Evolutionary conservation across 2,113 vertebrate species (phyloP), one percentile per base, ranked within the genome.

Genomic region (Poicephalus gulielmi): DNA sequence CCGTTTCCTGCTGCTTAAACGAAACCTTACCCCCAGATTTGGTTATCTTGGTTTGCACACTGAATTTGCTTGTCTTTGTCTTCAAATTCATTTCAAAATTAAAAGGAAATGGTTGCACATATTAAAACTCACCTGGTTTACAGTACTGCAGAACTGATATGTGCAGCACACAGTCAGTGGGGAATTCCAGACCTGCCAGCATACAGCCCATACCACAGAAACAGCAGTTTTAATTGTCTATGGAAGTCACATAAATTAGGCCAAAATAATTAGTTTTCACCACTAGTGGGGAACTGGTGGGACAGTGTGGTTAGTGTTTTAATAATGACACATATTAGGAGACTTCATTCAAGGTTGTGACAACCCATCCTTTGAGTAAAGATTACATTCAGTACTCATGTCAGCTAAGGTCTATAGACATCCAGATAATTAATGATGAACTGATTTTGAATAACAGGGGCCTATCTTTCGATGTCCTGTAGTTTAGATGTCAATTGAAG

Each of bases 121-220:
- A 18, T 59, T 62, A 76, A 70, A 86, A 46, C 67, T 74, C 90
- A 95, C 82, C 87, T 88, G 82, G 13, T 86, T 95, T 85, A 76
- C 86, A 63, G 35, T 43, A 59, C 44, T 43, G 37, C 47, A 69
- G 19, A 52, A 62, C 68, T 76, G 52, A 91, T 39, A 77, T 1
- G 9, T 11, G 73, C 57, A 85, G 44, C 49, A 27, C 10, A 46
- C 30, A 52, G 39, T 6, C 0, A 0, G 5, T 7, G 94, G 84
- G 91, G 78, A 95, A 74, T 86, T 76, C 91, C 91, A 87, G 64
- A 50, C 24, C 28, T 41, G 49, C 39, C 81, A 78, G 23, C 1
- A 0, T 10, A 55, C 4, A 63, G 57, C 15, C 57, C 39, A 37
- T 33, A 15, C 2, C 31, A 31, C 37, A 85, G 57, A 83, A 85